Percentiles rank a stretch among this genome's conserved stretches.
These are phyloP conservation scores for Tenebrio molitor DNA, from an alignment of 1,140 invertebrate species.

Conservation along the genomic window DNA sequence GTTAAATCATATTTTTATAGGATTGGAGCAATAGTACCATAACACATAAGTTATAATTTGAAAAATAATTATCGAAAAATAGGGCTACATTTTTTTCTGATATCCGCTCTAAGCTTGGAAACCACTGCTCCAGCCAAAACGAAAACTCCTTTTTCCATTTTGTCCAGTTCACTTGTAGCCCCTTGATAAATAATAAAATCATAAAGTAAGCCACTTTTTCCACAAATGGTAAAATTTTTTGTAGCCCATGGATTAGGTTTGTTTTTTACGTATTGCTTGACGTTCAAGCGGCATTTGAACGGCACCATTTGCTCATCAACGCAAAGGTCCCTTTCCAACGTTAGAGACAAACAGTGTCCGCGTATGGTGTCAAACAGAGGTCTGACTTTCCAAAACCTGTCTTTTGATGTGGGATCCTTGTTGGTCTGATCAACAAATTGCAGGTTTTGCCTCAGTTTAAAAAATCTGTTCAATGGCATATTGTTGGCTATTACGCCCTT, in stretches of 20 bases:
- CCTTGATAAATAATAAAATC: constrained; percentile 43
- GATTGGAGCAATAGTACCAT: too few species aligned
- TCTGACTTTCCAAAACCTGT: neutral
- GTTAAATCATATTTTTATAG: too few species aligned
- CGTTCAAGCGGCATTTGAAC: neutral
- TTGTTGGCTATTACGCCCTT: neutral
- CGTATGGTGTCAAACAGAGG: neutral
- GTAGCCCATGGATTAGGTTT: constrained; percentile 21
- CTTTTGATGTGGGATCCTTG: neutral
- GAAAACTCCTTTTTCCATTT: neutral
- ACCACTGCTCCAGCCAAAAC: constrained; percentile 16
- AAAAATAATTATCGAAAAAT: constrained; percentile 61
- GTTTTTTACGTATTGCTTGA: constrained; percentile 37
- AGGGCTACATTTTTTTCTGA: constrained; percentile 52
- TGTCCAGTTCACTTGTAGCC: constrained; percentile 7
- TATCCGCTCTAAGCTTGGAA: constrained; percentile 57
- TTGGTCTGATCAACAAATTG: neutral
- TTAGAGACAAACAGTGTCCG: neutral
- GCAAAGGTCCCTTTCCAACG: neutral
- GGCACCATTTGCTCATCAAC: too few species aligned
- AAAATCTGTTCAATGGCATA: neutral
- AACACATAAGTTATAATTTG: constrained; percentile 62
- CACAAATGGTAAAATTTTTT: constrained; percentile 11
- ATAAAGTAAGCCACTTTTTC: constrained; percentile 17
- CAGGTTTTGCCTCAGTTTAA: neutral